A percentile compares a stretch with the other conserved stretches of the same genome.
phyloP scores from a whole-genome alignment of 2,113 vertebrate genomes.

The Platysternon megacephalum region DNA sequence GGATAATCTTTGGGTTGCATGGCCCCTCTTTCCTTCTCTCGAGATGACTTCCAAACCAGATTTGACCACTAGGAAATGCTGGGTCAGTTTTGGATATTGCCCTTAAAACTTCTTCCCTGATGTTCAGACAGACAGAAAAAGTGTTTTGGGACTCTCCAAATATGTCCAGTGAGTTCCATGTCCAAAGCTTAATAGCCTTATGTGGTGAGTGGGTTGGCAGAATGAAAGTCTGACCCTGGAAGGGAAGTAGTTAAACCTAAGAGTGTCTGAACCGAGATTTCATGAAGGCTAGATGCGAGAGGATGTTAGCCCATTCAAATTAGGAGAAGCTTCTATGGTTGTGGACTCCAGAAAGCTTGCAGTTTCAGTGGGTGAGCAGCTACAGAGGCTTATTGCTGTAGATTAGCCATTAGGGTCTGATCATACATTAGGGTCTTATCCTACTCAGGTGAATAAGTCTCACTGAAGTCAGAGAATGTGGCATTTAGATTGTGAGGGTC shows the following conservation, averaged over 20 bases:
- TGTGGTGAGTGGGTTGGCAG: neutral
- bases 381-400: fast-evolving
- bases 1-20: neutral
- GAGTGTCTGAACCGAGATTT: neutral
- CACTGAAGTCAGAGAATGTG: neutral
- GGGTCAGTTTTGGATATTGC: neutral
- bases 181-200: neutral
- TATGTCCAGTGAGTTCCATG: neutral
- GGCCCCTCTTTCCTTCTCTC: neutral
- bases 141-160: neutral
- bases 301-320: neutral
- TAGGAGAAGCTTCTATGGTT: neutral
- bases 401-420: neutral
- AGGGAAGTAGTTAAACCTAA: neutral
- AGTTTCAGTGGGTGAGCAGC: neutral
- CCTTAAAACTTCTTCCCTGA: conserved; percentile 8
- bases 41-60: neutral
- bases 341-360: neutral
- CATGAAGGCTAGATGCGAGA: neutral
- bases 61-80: neutral
- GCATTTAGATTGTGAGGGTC: neutral
- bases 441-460: neutral
- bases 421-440: neutral
- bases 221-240: neutral
- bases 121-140: conserved; percentile 8